Percentiles rank a stretch among this genome's conserved stretches.
These are phyloP conservation scores for Pollimyrus isidori DNA, from an alignment of 2,113 vertebrate species.

Conservation along the genomic window DNA sequence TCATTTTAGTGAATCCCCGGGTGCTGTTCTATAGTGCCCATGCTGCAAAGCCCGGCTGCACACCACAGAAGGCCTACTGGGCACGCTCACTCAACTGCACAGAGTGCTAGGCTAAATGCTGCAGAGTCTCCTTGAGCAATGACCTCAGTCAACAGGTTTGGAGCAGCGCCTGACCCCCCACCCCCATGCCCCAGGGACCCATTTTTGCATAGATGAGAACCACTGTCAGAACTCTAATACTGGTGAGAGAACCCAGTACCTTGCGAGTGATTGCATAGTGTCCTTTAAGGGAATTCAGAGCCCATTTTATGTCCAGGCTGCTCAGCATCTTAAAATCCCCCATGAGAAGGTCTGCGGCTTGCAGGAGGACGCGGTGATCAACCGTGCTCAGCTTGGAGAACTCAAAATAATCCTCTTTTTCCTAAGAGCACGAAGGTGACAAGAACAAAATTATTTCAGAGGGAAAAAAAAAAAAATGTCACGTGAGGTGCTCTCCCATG, in stretches of 20 bases:
- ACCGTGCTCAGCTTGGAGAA: constrained; percentile 69
- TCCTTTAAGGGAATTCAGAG: constrained; percentile 89
- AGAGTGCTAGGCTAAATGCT: neutral
- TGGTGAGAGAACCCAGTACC: neutral
- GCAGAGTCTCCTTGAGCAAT: neutral
- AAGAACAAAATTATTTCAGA: neutral
- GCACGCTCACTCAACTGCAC: neutral
- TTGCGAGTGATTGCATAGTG: constrained; percentile 96
- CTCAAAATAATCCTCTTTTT: constrained; percentile 85
- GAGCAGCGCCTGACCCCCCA: neutral
- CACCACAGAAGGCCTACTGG: neutral
- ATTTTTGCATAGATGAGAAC: neutral
- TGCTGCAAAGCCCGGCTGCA: neutral
- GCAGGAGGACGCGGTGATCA: constrained; percentile 74
- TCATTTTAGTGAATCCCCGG: neutral
- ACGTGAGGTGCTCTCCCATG: neutral
- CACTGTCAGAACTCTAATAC: neutral
- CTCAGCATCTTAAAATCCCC: constrained; percentile 93
- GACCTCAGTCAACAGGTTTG: neutral
- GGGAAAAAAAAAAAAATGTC: neutral
- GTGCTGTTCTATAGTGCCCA: neutral
- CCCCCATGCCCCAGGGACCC: neutral
- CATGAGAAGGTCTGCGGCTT: constrained; percentile 92
- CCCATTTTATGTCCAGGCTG: constrained; percentile 95
- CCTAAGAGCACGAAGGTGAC: constrained; percentile 33